Base-by-base conservation (phyloP, 2,888 invertebrate genomes). In the Caradrina clavipalpis region DNA sequence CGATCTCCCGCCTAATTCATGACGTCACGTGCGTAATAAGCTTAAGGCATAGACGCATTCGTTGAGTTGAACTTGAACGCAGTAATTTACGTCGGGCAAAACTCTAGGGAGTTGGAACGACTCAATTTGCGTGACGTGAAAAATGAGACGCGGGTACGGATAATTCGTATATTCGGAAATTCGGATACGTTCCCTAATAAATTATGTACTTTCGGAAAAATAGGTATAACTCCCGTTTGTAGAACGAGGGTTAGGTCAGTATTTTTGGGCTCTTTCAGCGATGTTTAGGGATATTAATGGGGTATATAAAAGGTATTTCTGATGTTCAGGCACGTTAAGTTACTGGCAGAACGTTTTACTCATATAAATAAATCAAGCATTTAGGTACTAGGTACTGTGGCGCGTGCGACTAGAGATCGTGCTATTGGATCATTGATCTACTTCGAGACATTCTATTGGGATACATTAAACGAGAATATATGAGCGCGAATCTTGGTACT, bases 101-200 rank as follows among this genome's bases (percentile, higher is more conserved):
- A 76, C 78, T 72, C 86, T 76, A 72, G 70, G 85, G 87, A 86
- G 83, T 87, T 79, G 83, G 80, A 86, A 88, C 81, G 78, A 80
- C 80, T 85, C 86, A 87, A 88, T 88, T 88, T 84, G 81, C 63
- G 81, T 81, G 82, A 82, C 80, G 76, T 86, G 86, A 87, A 87
- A 88, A 85, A 86, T 87, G 81, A 84, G 81, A 86, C 78, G 74
- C 77, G 75, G 64, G 67, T 80, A 79, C 77, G 77, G 50, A 67
- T 80, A 82, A 79, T 82, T 71, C 58, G 69, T 65, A 70, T 60
- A 61, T 79, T 74, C 62, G 60, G 66, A 65, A 67, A 78, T 73
- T 73, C 56, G 68, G 63, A 77, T 81, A 77, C 59, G 57, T 56
- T 55, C 21, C 54, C 71, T 72, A 53, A 76, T 80, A 78, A 77